Evolutionary conservation across 2,113 vertebrate species (phyloP).

Genomic region (Rhinopomastus cyanomelas): DNA sequence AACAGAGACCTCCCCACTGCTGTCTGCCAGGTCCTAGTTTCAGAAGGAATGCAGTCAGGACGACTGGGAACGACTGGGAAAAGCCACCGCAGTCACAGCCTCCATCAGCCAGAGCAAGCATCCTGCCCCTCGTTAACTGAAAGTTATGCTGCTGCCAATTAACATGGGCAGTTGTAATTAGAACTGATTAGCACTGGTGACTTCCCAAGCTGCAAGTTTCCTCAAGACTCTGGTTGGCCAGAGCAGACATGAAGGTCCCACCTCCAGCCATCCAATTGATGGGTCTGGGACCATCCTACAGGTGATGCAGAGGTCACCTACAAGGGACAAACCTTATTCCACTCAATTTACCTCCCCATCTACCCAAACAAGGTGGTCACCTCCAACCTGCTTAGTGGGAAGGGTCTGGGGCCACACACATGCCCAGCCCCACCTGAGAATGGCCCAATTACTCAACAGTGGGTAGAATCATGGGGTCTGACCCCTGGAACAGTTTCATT

Average conservation of each 20-base stretch:
- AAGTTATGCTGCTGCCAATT: not conserved
- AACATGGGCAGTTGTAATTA: not conserved
- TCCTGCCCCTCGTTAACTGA: not conserved
- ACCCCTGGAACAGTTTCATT: slow-evolving; percentile 30
- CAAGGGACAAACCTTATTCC: not conserved
- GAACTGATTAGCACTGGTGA: not conserved
- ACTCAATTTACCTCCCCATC: not conserved
- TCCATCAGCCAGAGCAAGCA: not conserved
- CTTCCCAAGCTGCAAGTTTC: not conserved
- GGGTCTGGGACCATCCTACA: not conserved
- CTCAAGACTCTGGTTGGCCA: not conserved
- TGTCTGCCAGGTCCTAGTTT: not conserved
- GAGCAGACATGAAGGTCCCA: not conserved
- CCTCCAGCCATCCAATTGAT: rapidly evolving
- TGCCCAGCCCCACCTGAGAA: not conserved
- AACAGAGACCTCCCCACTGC: rapidly evolving
- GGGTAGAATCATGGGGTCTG: slow-evolving; percentile 38
- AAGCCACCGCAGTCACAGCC: not conserved
- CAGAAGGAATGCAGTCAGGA: not conserved
- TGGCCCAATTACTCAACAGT: not conserved
- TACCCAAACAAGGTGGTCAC: not conserved
- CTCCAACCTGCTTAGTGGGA: not conserved
- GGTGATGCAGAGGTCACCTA: not conserved
- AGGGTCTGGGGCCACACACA: not conserved
- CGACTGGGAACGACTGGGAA: not conserved